Evolutionary conservation across 1,140 invertebrate species (phyloP), one percentile per base, ranked within the genome.

Genomic region (Schlechtendalia chinensis): DNA sequence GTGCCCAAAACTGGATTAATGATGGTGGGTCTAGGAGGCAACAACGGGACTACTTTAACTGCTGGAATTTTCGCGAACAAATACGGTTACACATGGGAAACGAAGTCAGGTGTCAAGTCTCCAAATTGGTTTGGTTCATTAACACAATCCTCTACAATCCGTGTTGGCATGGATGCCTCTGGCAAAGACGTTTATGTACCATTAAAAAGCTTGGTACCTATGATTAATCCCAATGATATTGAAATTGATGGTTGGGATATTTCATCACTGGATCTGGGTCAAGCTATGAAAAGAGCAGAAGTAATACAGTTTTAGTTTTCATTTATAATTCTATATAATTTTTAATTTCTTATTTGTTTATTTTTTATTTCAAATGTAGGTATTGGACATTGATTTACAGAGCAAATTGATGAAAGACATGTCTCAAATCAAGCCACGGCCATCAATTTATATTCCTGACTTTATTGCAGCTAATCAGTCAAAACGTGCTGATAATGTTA

Each of bases 201-300:
- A 0, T 90, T 98, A 88, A 91, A 90, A 45, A 88, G 90, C 65
- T 84, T 98, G 65, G 84, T 98, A 14, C 97, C 97, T 0, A 95
- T 97, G 91, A 91, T 97, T 0, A 86, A 96, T 85, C 96, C 96
- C 0, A 89, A 97, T 86, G 91, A 98, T 84, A 89, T 98, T 61
- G 88, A 93, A 32, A 87, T 99, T 80, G 96, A 97, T 85, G 97
- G 96, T 0, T 98, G 97, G 97, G 97, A 98, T 85, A 98, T 98
- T 83, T 97, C 94, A 19, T 87, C 88, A 0, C 84, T 91, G 69
- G 95, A 98, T 85, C 82, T 98, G 77, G 93, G 91, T 0, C 93
- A 96, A 82, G 91, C 95, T 0, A 96, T 83, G 82, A 79, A 83
- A 65, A 81, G 83, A 53, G 80, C 83, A 29, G 45, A 79, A 81